Base-by-base conservation (phyloP, 1,140 invertebrate species). In the Neodiprion pinetum region DNA sequence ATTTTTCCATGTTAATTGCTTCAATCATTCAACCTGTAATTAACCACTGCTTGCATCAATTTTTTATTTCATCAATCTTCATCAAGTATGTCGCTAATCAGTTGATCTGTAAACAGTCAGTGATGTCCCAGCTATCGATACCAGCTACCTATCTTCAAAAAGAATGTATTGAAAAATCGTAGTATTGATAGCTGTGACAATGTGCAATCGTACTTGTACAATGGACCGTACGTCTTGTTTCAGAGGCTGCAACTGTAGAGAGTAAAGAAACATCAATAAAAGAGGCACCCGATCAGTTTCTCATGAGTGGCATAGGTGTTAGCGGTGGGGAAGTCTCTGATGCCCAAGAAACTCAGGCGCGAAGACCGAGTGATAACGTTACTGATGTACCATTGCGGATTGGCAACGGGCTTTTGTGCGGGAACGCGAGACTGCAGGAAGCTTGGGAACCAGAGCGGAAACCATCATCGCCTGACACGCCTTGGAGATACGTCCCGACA, bases 371-470 rank as follows among this genome's bases (percentile, higher is more conserved):
- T 8, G 83, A 84, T 1, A 67, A 74, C 9, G 76, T 86, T 9
- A 9, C 11, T 61, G 85, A 86, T 1, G 49, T 80, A 0, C 67
- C 79, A 5, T 82, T 78, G 66, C 88, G 88, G 75, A 79, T 89
- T 0, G 86, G 87, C 5, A 89, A 89, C 61, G 87, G 87, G 0
- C 74, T 89, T 0, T 70, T 89, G 0, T 88, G 86, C 49, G 84
- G 84, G 2, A 88, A 89, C 72, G 87, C 88, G 0, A 81, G 86
- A 28, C 74, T 89, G 0, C 88, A 89, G 67, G 88, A 89, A 67
- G 88, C 86, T 0, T 89, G 88, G 87, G 86, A 88, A 65, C 83
- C 85, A 0, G 88, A 89, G 21, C 80, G 84, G 11, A 88, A 88
- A 73, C 74, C 83, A 0, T 61, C 53, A 17, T 88, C 87, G 0